phyloP scores from a whole-genome alignment of 2,888 invertebrate genomes.

The Sabatieria punctata region DNA sequence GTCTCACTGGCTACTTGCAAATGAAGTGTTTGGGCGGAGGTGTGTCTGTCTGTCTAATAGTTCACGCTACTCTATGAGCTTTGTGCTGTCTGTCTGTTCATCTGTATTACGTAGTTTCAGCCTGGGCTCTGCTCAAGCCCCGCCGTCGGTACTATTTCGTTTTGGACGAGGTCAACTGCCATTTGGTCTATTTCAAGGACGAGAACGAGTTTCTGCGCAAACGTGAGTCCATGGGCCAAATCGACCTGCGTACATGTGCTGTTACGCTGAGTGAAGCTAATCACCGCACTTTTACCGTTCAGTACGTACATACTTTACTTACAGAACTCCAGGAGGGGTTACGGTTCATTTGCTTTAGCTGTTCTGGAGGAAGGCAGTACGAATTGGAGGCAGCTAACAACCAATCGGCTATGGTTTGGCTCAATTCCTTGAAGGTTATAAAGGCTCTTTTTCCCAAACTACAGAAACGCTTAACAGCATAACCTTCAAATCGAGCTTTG shows the following conservation, averaged over 20 bases:
- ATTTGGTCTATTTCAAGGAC: constrained; percentile 10
- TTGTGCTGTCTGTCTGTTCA: too few species aligned
- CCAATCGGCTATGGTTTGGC: constrained; percentile 40
- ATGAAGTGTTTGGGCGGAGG: constrained; percentile 10
- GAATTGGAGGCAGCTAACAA: constrained; percentile 38
- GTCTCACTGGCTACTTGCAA: constrained; percentile 11
- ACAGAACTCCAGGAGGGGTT: too few species aligned
- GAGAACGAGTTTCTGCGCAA: constrained; percentile 8
- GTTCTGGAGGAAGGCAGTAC: constrained; percentile 20
- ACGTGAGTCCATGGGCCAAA: constrained; percentile 3
- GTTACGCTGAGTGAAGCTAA: constrained; percentile 5
- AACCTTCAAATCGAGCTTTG: too few species aligned
- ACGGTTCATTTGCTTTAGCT: constrained; percentile 12
- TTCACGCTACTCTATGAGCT: too few species aligned
- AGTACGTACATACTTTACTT: constrained; percentile 3
- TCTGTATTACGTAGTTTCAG: too few species aligned
- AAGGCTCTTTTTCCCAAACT: constrained; percentile 9
- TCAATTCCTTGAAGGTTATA: constrained; percentile 36
- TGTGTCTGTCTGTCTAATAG: too few species aligned
- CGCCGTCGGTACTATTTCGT: constrained; percentile 12
- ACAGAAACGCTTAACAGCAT: constrained; percentile 4
- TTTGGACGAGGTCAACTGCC: constrained; percentile 11
- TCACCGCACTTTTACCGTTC: constrained; percentile 7
- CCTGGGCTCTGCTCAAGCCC: too few species aligned
- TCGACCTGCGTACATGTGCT: constrained; percentile 1